These are phyloP conservation scores for Catamblyrhynchus diadema DNA, from an alignment of 2,797 vertebrate species.

Conservation along the genomic window DNA sequence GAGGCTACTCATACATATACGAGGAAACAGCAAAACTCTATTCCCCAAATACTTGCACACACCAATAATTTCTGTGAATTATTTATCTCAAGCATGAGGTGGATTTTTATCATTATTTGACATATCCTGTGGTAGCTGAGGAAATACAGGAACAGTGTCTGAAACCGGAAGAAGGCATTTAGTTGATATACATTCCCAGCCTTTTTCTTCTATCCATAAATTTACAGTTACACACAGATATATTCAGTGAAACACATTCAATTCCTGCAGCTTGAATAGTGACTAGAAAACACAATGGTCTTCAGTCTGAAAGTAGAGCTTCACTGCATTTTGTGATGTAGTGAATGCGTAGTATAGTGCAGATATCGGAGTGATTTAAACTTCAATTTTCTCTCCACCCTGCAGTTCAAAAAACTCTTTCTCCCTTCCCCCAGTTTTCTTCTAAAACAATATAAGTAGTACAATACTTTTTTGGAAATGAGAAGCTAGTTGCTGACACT, in stretches of 20 bases:
- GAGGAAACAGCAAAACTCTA: not conserved
- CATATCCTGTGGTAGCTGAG: not conserved
- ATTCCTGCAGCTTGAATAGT: not conserved
- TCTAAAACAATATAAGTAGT: not conserved
- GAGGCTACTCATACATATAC: not conserved
- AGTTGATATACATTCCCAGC: not conserved
- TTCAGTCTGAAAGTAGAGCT: not conserved
- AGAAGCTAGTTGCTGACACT: conserved; percentile 11
- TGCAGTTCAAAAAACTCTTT: conserved; percentile 16
- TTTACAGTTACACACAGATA: not conserved
- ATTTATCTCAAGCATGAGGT: not conserved
- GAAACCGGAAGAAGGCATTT: not conserved
- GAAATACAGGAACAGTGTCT: not conserved
- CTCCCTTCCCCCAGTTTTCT: not conserved
- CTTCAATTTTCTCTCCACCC: conserved; percentile 29
- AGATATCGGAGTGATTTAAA: conserved; percentile 47
- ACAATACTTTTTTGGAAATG: conserved; percentile 28
- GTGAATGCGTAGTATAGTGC: conserved; percentile 5
- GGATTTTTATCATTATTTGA: conserved; percentile 31
- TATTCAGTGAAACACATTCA: not conserved
- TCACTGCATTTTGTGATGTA: not conserved
- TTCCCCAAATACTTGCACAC: not conserved
- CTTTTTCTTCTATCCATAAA: conserved; percentile 31
- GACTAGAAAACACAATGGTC: conserved; percentile 12
- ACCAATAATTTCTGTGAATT: not conserved